phyloP scores from a whole-genome alignment of 2,113 vertebrate species.

The Oreamnos americanus region DNA sequence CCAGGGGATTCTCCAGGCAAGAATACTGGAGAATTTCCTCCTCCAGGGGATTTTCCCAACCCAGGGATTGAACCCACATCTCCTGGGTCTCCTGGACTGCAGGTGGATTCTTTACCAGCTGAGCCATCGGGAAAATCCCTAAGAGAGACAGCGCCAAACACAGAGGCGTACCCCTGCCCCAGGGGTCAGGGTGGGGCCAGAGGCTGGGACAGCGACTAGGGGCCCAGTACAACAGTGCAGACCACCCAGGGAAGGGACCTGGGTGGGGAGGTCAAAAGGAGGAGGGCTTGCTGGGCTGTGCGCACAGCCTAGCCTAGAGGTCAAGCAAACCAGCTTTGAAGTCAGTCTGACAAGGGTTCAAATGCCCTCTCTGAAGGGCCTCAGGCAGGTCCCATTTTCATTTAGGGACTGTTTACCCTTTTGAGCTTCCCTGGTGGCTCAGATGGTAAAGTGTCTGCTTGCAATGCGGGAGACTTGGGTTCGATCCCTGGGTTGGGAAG shows the following conservation, averaged over 20 bases:
- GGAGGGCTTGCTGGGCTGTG: background rate
- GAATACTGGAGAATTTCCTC: background rate
- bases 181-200: background rate
- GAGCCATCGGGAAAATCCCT: background rate
- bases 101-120: background rate
- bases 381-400: background rate
- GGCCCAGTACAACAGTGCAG: rapidly evolving
- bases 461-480: too few relatives aligned
- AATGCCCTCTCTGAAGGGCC: too few relatives aligned
- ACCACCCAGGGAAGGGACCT: background rate
- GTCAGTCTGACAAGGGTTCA: background rate
- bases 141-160: background rate
- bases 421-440: background rate
- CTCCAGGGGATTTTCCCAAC: background rate
- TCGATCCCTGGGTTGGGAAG: too few relatives aligned
- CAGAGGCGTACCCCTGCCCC: background rate
- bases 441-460: too few relatives aligned
- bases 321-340: background rate
- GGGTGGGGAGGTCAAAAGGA: background rate
- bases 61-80: background rate
- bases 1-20: background rate
- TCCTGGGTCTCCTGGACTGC: background rate
- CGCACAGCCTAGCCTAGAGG: background rate
- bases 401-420: background rate
- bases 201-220: background rate